A percentile compares a stretch with the other conserved stretches of the same genome.
These are phyloP conservation scores for Hybognathus amarus DNA, from an alignment of 2,797 vertebrate genomes.

Conservation along the genomic window DNA sequence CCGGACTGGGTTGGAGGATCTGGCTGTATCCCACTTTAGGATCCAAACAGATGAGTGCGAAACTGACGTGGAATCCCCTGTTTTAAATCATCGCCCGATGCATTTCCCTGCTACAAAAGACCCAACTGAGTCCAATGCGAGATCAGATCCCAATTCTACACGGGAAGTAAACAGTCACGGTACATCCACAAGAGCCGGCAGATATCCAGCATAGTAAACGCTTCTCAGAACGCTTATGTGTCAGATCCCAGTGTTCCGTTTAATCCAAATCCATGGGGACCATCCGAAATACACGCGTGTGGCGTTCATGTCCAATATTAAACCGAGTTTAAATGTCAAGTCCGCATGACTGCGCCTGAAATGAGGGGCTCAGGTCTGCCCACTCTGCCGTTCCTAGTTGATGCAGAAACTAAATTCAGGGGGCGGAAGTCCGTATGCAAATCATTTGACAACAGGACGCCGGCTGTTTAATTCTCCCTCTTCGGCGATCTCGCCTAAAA, in stretches of 20 bases:
- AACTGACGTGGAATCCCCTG: constrained; percentile 65
- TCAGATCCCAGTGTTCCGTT: constrained; percentile 69
- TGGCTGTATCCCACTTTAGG: constrained; percentile 52
- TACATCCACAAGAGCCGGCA: constrained; percentile 77
- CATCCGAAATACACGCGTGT: constrained; percentile 17
- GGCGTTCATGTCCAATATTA: constrained; percentile 33
- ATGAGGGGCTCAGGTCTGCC: constrained; percentile 63
- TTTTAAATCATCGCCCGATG: constrained; percentile 57
- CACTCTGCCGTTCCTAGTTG: constrained; percentile 64
- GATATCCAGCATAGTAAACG: constrained; percentile 72
- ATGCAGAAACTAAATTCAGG: constrained; percentile 66
- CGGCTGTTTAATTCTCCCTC: constrained; percentile 36
- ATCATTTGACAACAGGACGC: constrained; percentile 67
- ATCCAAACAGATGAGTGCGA: constrained; percentile 61
- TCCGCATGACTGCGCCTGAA: constrained; percentile 57
- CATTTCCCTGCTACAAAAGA: constrained; percentile 49
- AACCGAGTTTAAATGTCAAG: constrained; percentile 64
- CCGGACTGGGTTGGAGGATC: constrained; percentile 50
- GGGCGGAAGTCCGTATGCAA: constrained; percentile 81
- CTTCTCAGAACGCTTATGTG: constrained; percentile 66
- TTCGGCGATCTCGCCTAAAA: background rate
- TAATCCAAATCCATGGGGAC: constrained; percentile 46
- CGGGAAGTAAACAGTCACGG: constrained; percentile 61
- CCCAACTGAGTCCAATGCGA: constrained; percentile 51
- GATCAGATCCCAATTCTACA: constrained; percentile 63